Base-by-base conservation (phyloP, 2,888 invertebrate species). In the Rhorus exstirpatorius region DNA sequence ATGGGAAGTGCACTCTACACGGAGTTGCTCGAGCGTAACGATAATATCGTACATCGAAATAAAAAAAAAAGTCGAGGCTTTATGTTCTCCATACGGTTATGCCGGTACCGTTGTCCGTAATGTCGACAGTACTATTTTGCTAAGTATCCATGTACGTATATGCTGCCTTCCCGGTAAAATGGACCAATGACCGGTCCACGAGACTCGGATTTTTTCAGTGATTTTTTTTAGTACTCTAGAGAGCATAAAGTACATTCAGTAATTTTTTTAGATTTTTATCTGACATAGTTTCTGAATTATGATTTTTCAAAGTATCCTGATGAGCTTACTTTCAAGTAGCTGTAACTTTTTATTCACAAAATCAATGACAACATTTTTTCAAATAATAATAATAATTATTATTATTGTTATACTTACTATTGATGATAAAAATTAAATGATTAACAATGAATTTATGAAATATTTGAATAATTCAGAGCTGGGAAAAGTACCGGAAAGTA, bases 1-100 rank as follows among this genome's bases (percentile, higher is more conserved):
- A 74, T 61, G 61, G 51, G 61, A 68, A 68, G 55, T 53, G 19
- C 60, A n/a, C n/a, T n/a, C n/a, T 67, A 77, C 76, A 55, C 35
- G 72, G n/a, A 53, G 21, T 53, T 67, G 44, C 60, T 77, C 67
- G 55, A 81, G 71, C 81, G 77, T 77, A 67, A 81, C 76, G 81
- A 38, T 77, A n/a, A n/a, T n/a, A n/a, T n/a, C n/a, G n/a, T n/a
- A n/a, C n/a, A 60, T 72, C 75, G 75, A 21, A 67, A 55, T 63
- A 49, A 41, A 24, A 31, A 58, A 51, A 49, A 3, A 41, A 70
- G 38, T 70, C 70, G 61, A 60, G 71, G 67, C 51, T 72, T 77
- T 72, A 55, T 67, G 60, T 44, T 71, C 60, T 67, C 14, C 58
- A 72, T 60, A 35, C 61, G 51, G 65, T 72, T 72, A 55, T 51